phyloP scores from a whole-genome alignment of 2,797 vertebrate genomes.

The Dicrostonyx torquatus region DNA sequence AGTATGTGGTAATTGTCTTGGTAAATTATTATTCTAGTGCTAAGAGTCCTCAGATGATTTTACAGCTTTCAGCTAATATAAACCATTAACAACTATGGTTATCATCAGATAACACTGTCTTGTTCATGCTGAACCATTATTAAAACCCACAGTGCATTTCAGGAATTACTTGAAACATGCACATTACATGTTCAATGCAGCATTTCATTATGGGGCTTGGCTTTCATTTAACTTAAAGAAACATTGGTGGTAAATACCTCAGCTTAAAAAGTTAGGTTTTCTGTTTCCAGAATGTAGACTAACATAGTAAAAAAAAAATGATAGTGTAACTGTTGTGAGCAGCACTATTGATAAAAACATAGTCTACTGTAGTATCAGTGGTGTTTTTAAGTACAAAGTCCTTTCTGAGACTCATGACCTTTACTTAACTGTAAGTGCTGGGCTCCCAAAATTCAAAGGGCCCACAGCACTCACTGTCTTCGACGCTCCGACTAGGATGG shows the following conservation, averaged over 20 bases:
- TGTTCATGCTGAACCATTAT: conserved; percentile 76
- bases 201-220: conserved; percentile 34
- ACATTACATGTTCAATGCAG: conserved; percentile 63
- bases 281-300: not conserved
- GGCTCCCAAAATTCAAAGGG: no score
- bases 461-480: no score
- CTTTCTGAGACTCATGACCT: no score
- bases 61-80: conserved; percentile 94
- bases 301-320: conserved; percentile 11
- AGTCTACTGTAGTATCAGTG: no score
- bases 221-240: conserved; percentile 60
- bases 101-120: conserved; percentile 87
- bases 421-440: no score
- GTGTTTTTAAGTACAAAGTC: no score
- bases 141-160: conserved; percentile 76
- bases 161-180: conserved; percentile 59
- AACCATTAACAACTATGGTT: conserved; percentile 91
- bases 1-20: conserved; percentile 97
- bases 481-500: no score
- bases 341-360: conserved; percentile 44
- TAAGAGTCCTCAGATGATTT: conserved; percentile 92
- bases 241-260: not conserved
- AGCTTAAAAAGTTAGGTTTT: conserved; percentile 8
- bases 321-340: conserved; percentile 11
- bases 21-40: conserved; percentile 98